A percentile compares a stretch with the other conserved stretches of the same genome.
Conservation (phyloP, 2,797 vertebrate genomes). For the Atherinosoma microstoma region DNA sequence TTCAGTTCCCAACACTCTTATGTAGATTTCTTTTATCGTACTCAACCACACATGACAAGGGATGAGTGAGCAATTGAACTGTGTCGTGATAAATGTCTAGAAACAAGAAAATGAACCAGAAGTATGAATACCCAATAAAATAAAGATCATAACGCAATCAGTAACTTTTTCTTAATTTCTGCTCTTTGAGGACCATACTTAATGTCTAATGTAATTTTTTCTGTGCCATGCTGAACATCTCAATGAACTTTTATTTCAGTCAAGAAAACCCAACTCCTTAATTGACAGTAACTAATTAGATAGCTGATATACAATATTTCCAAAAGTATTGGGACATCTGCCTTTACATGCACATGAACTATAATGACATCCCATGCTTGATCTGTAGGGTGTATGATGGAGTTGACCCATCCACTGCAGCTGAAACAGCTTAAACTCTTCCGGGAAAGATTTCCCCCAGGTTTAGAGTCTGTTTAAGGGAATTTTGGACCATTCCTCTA, state of each 20-base stretch:
- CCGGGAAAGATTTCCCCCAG: too few relatives aligned
- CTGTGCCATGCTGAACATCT: neutral
- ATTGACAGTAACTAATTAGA: neutral
- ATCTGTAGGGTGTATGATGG: too few relatives aligned
- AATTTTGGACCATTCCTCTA: too few relatives aligned
- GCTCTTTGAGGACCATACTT: neutral
- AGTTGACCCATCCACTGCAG: too few relatives aligned
- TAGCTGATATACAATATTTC: too few relatives aligned
- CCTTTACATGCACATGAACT: too few relatives aligned
- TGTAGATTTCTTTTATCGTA: constrained; percentile 29
- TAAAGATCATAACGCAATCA: constrained; percentile 33
- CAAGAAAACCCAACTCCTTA: neutral
- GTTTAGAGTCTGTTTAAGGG: too few relatives aligned
- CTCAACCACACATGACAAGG: constrained; percentile 23
- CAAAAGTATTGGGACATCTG: too few relatives aligned
- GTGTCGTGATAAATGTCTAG: constrained; percentile 1
- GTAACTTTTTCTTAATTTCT: neutral
- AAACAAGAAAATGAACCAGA: constrained; percentile 8
- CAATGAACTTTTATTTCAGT: too few relatives aligned
- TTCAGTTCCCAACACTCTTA: constrained; percentile 5
- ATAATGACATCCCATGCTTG: too few relatives aligned
- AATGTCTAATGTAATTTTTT: neutral
- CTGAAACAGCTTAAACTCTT: too few relatives aligned
- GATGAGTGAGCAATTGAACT: constrained; percentile 18
- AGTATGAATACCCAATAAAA: constrained; percentile 18